phyloP scores from a whole-genome alignment of 1,140 invertebrate species.

The Sitobion miscanthi region DNA sequence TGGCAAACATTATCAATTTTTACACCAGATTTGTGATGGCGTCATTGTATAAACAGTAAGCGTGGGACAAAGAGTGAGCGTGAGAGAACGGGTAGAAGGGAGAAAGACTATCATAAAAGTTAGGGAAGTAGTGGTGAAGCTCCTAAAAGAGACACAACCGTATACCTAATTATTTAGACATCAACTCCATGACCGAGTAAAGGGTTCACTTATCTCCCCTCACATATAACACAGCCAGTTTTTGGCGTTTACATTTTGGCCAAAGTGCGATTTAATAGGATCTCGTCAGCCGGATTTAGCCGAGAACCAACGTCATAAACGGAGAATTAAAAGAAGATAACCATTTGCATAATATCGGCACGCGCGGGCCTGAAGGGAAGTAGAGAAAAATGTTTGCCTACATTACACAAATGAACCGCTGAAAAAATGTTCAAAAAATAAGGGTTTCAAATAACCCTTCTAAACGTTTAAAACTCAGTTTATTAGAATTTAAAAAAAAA shows the following conservation, averaged over 20 bases:
- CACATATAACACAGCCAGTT: constrained; percentile 39
- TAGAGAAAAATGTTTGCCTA: constrained; percentile 28
- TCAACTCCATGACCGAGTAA: constrained; percentile 53
- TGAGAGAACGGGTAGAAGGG: neutral
- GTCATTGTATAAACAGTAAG: constrained; percentile 43
- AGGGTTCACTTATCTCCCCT: constrained; percentile 55
- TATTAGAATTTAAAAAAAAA: constrained; percentile 33
- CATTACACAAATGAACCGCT: constrained; percentile 24
- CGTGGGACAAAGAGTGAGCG: neutral
- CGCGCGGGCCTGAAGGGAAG: constrained; percentile 23
- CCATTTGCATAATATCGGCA: constrained; percentile 54
- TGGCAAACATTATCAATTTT: constrained; percentile 55
- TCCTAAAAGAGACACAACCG: constrained; percentile 50
- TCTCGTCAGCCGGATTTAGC: constrained; percentile 53
- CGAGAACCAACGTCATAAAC: constrained; percentile 49
- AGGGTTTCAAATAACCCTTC: neutral
- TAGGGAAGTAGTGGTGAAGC: neutral
- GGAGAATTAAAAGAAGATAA: constrained; percentile 56
- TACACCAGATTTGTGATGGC: constrained; percentile 45
- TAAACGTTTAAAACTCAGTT: constrained; percentile 14
- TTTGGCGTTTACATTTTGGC: constrained; percentile 56
- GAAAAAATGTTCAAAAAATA: neutral
- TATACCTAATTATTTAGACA: constrained; percentile 57
- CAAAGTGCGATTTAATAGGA: constrained; percentile 56
- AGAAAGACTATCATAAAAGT: constrained; percentile 37